phyloP scores from a whole-genome alignment of 2,113 vertebrate species.

The Syngnathoides biaculeatus region DNA sequence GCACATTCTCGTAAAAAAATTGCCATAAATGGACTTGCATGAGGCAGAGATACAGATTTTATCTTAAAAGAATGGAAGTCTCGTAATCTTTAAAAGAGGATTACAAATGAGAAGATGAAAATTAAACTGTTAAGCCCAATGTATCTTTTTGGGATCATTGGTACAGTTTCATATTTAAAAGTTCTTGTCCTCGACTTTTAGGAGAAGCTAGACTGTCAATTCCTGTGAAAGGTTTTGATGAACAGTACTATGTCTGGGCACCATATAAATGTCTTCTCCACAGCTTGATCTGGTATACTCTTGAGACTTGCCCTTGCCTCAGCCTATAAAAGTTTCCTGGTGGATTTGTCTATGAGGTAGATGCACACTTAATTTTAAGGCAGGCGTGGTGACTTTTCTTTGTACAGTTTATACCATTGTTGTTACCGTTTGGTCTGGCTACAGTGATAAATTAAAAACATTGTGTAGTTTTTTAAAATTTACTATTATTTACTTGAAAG shows the following conservation, averaged over 20 bases:
- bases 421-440: no score
- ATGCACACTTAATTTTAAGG: conserved; percentile 45
- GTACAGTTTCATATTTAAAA: background rate
- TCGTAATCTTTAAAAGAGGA: conserved; percentile 20
- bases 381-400: conserved; percentile 13
- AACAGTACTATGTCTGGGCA: conserved; percentile 29
- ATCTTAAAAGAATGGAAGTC: conserved; percentile 1
- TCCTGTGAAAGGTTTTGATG: conserved; percentile 30
- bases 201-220: background rate
- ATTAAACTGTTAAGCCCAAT: background rate
- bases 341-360: conserved; percentile 55
- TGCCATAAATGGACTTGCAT: background rate
- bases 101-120: conserved; percentile 28
- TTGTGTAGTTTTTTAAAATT: no score
- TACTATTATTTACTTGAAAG: no score
- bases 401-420: no score
- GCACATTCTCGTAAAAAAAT: background rate
- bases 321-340: conserved; percentile 45
- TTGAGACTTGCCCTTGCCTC: conserved; percentile 34
- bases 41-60: background rate
- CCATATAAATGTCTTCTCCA: conserved; percentile 30
- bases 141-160: background rate
- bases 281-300: conserved; percentile 13
- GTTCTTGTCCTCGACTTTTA: background rate
- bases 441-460: background rate